Conservation (phyloP, 2,113 vertebrate species). For the Semnornis frantzii region DNA sequence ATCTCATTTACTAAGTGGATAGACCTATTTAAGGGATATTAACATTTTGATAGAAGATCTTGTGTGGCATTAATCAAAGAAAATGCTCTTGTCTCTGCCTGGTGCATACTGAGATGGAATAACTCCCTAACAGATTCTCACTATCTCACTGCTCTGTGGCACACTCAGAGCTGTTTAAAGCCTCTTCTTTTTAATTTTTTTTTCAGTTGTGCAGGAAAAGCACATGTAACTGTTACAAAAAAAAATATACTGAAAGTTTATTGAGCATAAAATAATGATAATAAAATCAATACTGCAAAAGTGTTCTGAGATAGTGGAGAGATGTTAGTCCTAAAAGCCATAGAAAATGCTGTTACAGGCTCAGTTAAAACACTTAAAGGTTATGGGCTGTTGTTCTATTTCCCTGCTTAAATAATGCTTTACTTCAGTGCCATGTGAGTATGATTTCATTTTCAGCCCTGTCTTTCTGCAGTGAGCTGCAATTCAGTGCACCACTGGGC, state of each 20-base stretch:
- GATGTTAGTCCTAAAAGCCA: neutral
- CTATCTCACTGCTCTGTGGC: neutral
- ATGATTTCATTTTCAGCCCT: constrained; percentile 34
- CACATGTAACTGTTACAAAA: constrained; percentile 29
- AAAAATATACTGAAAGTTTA: constrained; percentile 38
- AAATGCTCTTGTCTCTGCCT: neutral
- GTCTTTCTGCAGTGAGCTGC: neutral
- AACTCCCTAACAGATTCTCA: neutral
- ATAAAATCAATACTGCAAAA: constrained; percentile 61
- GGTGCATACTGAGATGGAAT: neutral
- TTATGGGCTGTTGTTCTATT: constrained; percentile 39
- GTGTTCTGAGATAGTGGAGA: neutral
- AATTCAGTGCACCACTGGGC: neutral
- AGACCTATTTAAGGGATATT: constrained; percentile 13
- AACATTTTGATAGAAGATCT: constrained; percentile 14
- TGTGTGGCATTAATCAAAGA: neutral
- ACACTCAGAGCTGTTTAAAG: neutral
- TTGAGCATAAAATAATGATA: constrained; percentile 56
- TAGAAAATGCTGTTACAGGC: constrained; percentile 33
- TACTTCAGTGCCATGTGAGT: neutral
- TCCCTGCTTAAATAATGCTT: constrained; percentile 46
- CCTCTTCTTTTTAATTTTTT: neutral
- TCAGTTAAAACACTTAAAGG: constrained; percentile 32
- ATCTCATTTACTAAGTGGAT: constrained; percentile 15
- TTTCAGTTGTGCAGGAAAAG: constrained; percentile 20